phyloP scores from a whole-genome alignment of 1,140 invertebrate genomes.

The Ladona fulva region DNA sequence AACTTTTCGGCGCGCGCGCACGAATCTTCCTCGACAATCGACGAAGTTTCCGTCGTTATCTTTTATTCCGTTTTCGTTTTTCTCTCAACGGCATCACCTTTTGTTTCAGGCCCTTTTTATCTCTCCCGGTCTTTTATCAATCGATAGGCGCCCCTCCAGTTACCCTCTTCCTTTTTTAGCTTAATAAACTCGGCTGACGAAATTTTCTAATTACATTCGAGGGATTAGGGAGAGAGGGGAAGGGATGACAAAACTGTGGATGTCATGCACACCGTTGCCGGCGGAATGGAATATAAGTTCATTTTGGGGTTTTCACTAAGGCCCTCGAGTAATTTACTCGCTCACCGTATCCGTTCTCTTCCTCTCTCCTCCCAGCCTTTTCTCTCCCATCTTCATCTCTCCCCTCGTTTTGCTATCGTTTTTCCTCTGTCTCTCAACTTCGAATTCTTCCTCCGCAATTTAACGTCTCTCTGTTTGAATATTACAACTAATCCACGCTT shows the following conservation, averaged over 20 bases:
- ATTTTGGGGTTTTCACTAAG: not conserved
- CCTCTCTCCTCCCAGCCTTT: not conserved
- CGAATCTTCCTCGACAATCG: not conserved
- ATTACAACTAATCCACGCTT: too few relatives aligned
- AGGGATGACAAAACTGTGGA: not conserved
- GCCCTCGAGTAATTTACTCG: not conserved
- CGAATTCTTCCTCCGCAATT: not conserved
- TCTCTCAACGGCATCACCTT: too few relatives aligned
- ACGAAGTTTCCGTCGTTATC: not conserved
- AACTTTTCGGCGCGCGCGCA: not conserved
- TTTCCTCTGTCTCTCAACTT: not conserved
- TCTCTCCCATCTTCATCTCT: not conserved
- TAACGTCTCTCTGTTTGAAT: too few relatives aligned
- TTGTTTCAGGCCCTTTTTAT: not conserved
- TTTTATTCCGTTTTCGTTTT: not conserved
- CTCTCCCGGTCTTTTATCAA: not conserved
- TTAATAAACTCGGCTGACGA: conserved; percentile 5
- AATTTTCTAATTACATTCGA: conserved; percentile 11
- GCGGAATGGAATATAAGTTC: not conserved
- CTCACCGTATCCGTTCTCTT: not conserved
- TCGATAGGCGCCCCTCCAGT: not conserved
- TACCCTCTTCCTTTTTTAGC: not conserved
- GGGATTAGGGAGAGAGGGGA: not conserved
- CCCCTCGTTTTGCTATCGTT: not conserved
- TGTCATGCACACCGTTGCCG: not conserved